Evolutionary conservation across 2,888 invertebrate species (phyloP).

Genomic region (Furcula furcula): DNA sequence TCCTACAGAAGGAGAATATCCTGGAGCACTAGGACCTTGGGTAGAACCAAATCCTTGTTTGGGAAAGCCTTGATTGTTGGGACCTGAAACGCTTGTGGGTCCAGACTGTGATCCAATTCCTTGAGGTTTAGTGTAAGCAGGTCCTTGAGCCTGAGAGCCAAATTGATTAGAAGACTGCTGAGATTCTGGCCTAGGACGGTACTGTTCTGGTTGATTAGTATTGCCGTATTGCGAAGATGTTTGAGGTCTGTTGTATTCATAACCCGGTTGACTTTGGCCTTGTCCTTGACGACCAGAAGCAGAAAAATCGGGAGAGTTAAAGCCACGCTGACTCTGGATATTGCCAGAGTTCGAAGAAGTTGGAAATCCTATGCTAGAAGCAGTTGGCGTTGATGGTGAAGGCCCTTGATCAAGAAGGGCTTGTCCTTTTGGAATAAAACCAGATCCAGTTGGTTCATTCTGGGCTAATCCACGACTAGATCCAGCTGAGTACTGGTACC

Average conservation of each 20-base stretch:
- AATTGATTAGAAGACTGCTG: not conserved
- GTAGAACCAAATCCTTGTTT: not conserved
- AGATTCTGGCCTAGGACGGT: not conserved
- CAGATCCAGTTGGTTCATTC: constrained; percentile 6
- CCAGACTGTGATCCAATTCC: not conserved
- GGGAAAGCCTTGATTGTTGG: constrained; percentile 4
- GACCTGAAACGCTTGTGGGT: constrained; percentile 6
- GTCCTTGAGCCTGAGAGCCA: not conserved
- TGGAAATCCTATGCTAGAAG: constrained; percentile 4
- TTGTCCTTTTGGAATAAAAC: constrained; percentile 1
- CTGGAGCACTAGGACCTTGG: not conserved
- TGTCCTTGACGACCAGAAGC: constrained; percentile 9
- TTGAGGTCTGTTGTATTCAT: constrained; percentile 38
- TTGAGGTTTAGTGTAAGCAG: constrained; percentile 1
- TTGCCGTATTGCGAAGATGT: constrained; percentile 11
- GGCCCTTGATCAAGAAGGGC: constrained; percentile 14
- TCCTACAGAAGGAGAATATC: constrained; percentile 2
- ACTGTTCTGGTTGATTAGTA: constrained; percentile 13
- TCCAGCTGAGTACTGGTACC: constrained; percentile 26
- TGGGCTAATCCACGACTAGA: constrained; percentile 26
- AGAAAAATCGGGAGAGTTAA: not conserved
- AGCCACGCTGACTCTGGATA: not conserved
- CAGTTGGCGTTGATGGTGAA: constrained; percentile 6
- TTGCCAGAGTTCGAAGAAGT: not conserved
- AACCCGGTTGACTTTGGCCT: constrained; percentile 32